Evolutionary conservation across 1,140 invertebrate species (phyloP), one percentile per base, ranked within the genome.

Genomic region (Ctenoplectra terminalis): DNA sequence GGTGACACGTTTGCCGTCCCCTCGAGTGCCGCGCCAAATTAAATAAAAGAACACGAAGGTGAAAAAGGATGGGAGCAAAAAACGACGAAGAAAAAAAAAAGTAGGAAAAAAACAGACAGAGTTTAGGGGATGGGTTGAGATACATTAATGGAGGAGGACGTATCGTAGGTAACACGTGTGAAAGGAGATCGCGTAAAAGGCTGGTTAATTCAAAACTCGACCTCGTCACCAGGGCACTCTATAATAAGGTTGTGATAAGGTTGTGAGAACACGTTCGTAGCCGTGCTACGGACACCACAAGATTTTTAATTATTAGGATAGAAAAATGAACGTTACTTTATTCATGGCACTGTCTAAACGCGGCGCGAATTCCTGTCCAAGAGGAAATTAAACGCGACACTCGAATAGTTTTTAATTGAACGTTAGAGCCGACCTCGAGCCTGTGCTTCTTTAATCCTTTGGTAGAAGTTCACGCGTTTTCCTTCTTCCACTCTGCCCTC

Each of bases 231-330:
- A 88, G 86, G 88, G 84, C 88, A 92, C 88, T 92, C 90, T 93
- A 90, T 92, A 92, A 92, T 93, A 93, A 93, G 93, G 93, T 94
- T 94, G 93, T 94, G 93, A 94, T 93, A 93, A 92, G 93, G 93
- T 94, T 94, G 93, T 94, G 93, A 94, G 80, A 92, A 91, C 87
- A 90, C 86, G 90, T 90, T 91, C 91, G 90, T 92, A 93, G 91
- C 90, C 90, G 89, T 88, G 91, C 92, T 93, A 87, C 89, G 91
- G 82, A 85, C 91, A 80, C 87, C 79, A 88, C 85, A 87, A 91
- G 84, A 90, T 90, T 90, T 92, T 91, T 85, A 90, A 85, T 88
- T 88, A 86, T 79, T 82, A 88, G 67, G 60, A 83, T 87, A 88
- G 85, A 76, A 40, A 81, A 83, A 75, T 75, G 74, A 70, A 76